Evolutionary conservation across 2,888 invertebrate genomes (phyloP).

Genomic region (Torymus tubicola): DNA sequence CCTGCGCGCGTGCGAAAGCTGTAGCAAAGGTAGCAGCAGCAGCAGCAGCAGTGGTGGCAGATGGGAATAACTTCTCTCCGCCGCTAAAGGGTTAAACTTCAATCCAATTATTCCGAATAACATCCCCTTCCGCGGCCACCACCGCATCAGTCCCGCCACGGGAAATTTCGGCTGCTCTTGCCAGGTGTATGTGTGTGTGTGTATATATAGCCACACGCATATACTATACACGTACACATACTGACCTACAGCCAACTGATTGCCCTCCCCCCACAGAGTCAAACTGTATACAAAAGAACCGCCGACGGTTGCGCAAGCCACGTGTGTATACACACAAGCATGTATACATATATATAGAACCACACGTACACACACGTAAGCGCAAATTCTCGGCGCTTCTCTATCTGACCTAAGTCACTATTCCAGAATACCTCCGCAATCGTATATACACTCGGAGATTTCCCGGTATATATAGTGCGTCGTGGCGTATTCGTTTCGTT

Average conservation of each 20-base stretch:
- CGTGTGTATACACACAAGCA: neutral
- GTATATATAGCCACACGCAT: too few species aligned
- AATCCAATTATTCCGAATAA: constrained; percentile 26
- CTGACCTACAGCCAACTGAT: constrained; percentile 2
- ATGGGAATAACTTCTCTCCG: neutral
- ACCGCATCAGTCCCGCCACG: too few species aligned
- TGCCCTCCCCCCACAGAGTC: neutral
- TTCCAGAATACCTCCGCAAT: constrained; percentile 15
- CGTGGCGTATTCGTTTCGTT: constrained; percentile 38
- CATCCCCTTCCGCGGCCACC: neutral
- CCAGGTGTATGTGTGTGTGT: too few species aligned
- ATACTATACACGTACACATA: too few species aligned
- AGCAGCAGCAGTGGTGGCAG: neutral
- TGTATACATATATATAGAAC: constrained; percentile 12
- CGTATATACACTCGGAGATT: constrained; percentile 15
- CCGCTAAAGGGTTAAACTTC: neutral
- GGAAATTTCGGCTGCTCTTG: neutral
- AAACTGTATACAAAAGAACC: neutral
- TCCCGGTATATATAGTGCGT: neutral
- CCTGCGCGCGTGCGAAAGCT: too few species aligned
- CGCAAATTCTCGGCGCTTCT: constrained; percentile 15
- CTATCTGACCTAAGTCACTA: constrained; percentile 25
- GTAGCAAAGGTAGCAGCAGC: too few species aligned
- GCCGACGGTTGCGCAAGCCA: neutral
- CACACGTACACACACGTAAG: neutral